Evolutionary conservation across 2,797 vertebrate species (phyloP), one percentile per base, ranked within the genome.

Genomic region (Podarcis siculus): DNA sequence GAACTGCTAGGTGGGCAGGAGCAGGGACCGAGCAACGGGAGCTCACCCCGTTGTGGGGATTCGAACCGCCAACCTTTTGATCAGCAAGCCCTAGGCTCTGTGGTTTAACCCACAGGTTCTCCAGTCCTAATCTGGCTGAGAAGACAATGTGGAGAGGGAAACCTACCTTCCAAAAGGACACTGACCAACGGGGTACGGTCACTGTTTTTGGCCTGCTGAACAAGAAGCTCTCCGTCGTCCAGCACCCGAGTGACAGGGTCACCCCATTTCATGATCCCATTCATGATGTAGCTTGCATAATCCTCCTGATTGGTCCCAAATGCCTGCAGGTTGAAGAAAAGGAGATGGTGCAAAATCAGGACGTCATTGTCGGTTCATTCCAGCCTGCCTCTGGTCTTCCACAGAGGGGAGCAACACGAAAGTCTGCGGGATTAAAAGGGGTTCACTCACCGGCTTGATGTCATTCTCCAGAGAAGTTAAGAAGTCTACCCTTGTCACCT

Each of bases 281-380:
- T 99, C 98, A 99, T 98, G 95, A 99, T 98, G 95, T 98, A 99
- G 96, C 98, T 98, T 90, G 97, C 97, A 86, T 99, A 99, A 95
- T 99, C 98, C 67, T 99, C 99, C 95, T 98, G 98, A 95, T 99
- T 99, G 93, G 98, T 98, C 82, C 99, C 99, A 95, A 99, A 99
- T 0, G 99, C 98, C 98, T 99, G 93, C 5, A 83, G 55, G n/a
- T 81, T 76, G 39, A 80, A 89, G 72, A 76, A 5, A 64, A 64
- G n/a, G 9, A 8, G 39, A 32, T 12, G 17, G 30, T 45, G 23
- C 45, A 83, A 73, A 55, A 15, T 4, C 23, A 37, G 32, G n/a
- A 25, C 15, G 8, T 3, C 12, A 30, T 10, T 32, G 37, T 13
- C 4, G 1, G 2, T 9, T 5, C 37, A 67, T 73, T 32, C 21